phyloP scores from a whole-genome alignment of 2,113 vertebrate genomes.

The Corvus cornix region DNA sequence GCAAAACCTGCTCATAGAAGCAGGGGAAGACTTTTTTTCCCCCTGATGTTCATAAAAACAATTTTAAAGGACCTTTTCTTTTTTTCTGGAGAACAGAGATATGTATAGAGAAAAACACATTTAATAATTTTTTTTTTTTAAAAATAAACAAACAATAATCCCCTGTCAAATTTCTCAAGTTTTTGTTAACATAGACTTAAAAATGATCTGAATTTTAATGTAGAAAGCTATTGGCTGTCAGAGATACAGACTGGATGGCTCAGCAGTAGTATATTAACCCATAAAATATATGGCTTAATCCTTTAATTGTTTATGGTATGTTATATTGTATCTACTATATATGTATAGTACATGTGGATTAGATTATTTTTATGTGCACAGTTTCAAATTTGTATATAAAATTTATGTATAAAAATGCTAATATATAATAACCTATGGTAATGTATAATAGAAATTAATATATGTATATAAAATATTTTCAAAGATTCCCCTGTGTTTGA shows the following conservation, averaged over 20 bases:
- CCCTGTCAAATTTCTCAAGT: neutral
- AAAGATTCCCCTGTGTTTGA: neutral
- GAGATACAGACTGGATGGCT: neutral
- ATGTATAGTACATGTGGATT: neutral
- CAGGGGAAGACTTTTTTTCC: neutral
- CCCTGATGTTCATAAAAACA: neutral
- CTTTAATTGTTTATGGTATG: neutral
- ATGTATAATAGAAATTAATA: neutral
- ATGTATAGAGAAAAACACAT: rapidly evolving
- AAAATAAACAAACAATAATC: neutral
- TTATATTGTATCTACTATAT: neutral
- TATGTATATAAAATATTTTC: neutral
- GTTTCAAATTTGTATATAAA: neutral
- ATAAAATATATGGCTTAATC: neutral
- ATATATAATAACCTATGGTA: neutral
- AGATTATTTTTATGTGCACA: neutral
- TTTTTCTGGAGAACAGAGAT: neutral
- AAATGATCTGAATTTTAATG: neutral
- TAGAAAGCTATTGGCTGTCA: neutral
- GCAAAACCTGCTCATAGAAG: neutral
- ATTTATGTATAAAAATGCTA: neutral
- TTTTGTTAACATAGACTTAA: neutral
- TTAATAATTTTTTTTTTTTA: neutral
- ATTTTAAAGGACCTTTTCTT: neutral
- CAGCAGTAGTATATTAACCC: neutral